Conservation (phyloP, 2,888 invertebrate genomes). For the Onthophagus sagittarius region DNA sequence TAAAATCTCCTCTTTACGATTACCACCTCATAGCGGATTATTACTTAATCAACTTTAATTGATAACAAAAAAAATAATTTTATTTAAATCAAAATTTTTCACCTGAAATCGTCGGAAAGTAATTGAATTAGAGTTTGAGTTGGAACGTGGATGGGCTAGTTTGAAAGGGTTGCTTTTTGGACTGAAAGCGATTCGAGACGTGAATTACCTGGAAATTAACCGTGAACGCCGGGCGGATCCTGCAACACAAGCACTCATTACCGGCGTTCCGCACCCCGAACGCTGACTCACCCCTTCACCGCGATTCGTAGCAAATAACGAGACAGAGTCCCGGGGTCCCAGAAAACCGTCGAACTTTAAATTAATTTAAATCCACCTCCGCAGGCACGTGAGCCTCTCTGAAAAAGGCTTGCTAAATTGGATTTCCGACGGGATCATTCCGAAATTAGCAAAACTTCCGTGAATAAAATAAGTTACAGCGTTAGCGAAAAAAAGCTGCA, state of each 20-base stretch:
- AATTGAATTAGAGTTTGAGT: neutral
- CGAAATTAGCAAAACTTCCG: neutral
- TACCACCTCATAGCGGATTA: neutral
- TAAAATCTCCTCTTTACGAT: neutral
- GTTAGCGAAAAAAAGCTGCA: neutral
- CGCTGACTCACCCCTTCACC: neutral
- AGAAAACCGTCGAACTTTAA: conserved; percentile 22
- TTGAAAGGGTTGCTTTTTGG: neutral
- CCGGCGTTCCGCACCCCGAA: conserved; percentile 25
- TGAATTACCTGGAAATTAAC: conserved; percentile 46
- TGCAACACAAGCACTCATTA: conserved; percentile 44
- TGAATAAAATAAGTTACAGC: neutral
- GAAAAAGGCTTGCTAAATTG: neutral
- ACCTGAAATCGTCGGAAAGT: neutral
- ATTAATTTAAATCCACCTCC: conserved; percentile 22
- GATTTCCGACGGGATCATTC: neutral
- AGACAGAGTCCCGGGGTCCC: neutral
- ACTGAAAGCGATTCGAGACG: conserved; percentile 39
- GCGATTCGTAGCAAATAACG: neutral
- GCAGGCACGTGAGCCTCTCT: neutral
- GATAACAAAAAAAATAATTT: neutral
- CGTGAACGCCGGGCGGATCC: conserved; percentile 39
- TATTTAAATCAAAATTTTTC: neutral
- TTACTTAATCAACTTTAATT: neutral
- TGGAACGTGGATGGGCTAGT: neutral